phyloP scores from a whole-genome alignment of 2,797 vertebrate species.

The Melanotaenia trifasciata region DNA sequence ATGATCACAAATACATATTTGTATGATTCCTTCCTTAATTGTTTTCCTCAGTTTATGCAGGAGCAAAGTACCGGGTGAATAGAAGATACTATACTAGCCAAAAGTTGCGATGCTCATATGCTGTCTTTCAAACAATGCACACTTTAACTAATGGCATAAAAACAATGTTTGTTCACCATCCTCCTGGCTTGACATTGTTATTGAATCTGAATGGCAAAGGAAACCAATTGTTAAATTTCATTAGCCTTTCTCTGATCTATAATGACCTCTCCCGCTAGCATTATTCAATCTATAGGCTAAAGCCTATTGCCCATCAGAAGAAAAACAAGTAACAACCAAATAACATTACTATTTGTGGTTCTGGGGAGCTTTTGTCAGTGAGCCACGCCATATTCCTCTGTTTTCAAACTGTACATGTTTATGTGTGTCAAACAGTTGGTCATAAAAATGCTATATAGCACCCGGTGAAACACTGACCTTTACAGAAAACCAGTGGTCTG shows the following conservation, averaged over 20 bases:
- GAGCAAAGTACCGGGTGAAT: not conserved
- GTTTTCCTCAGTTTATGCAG: conserved; percentile 6
- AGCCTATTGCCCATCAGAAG: conserved; percentile 1
- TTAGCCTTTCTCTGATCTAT: conserved; percentile 3
- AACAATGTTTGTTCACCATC: not conserved
- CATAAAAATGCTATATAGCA: conserved; percentile 71
- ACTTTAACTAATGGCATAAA: conserved; percentile 6
- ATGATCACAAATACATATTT: conserved; percentile 1
- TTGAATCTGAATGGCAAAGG: conserved; percentile 15
- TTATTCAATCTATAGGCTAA: conserved; percentile 7
- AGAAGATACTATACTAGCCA: not conserved
- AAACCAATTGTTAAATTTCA: conserved; percentile 28
- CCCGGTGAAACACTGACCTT: conserved; percentile 72
- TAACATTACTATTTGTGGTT: not conserved
- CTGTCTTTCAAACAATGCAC: not conserved
- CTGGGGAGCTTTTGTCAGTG: conserved; percentile 10
- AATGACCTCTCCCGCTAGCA: conserved; percentile 24
- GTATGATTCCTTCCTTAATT: not conserved
- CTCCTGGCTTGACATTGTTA: conserved; percentile 5
- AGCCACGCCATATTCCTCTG: conserved; percentile 20
- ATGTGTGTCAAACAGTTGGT: conserved; percentile 39
- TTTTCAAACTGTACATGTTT: conserved; percentile 50
- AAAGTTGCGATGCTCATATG: conserved; percentile 1
- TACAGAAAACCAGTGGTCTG: conserved; percentile 64
- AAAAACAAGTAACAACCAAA: conserved; percentile 9